These are phyloP conservation scores for Nesidiocoris tenuis DNA, from an alignment of 2,888 invertebrate species.

Conservation along the genomic window DNA sequence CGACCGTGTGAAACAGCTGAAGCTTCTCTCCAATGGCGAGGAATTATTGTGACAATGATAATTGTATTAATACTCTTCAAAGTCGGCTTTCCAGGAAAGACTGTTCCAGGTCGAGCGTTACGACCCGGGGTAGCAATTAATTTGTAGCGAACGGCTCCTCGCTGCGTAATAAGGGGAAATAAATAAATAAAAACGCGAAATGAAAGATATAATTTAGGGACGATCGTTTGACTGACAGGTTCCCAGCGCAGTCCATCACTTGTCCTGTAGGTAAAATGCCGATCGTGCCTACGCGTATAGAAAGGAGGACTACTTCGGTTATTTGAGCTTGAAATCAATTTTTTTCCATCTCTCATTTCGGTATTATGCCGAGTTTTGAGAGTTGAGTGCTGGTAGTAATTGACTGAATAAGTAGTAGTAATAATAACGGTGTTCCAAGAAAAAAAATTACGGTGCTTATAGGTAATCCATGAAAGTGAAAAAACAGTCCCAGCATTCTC, in stretches of 20 bases:
- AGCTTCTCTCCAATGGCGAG: conserved; percentile 2
- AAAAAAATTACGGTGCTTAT: no score
- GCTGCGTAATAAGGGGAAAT: background rate
- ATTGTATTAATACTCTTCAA: conserved; percentile 33
- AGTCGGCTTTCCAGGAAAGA: conserved; percentile 24
- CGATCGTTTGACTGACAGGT: background rate
- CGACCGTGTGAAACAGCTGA: conserved; percentile 34
- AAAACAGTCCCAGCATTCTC: no score
- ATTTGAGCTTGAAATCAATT: no score
- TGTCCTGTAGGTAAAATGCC: background rate
- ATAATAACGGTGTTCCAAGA: no score
- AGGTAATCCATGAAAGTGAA: no score
- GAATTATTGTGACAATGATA: conserved; percentile 37
- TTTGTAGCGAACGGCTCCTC: conserved; percentile 22
- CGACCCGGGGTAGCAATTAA: conserved; percentile 14
- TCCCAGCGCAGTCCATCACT: background rate
- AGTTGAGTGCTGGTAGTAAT: no score
- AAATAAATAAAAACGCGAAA: background rate
- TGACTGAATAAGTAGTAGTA: no score
- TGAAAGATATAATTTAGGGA: background rate
- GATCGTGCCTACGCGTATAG: background rate
- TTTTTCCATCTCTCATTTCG: no score
- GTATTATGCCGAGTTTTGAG: no score
- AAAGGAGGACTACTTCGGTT: background rate
- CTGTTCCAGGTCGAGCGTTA: background rate